Percentiles rank a stretch among this genome's conserved stretches.
Evolutionary conservation across 2,888 invertebrate species (phyloP).

Genomic region (Crematogaster levior): DNA sequence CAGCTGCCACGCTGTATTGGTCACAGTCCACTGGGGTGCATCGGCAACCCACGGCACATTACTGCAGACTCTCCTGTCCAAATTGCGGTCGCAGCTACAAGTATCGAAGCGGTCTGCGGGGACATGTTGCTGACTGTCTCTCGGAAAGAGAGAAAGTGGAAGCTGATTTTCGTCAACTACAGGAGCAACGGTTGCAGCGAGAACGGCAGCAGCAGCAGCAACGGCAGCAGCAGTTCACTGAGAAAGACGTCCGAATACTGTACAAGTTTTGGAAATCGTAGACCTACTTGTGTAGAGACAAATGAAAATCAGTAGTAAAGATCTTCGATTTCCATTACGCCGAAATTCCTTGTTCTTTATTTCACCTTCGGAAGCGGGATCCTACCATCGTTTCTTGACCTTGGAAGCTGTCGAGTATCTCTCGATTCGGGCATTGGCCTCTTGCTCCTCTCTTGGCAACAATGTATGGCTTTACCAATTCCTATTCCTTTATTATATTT

Average conservation of each 20-base stretch:
- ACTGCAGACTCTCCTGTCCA: constrained; percentile 83
- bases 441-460: neutral
- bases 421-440: neutral
- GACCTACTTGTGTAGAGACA: constrained; percentile 26
- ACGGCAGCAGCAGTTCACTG: constrained; percentile 67
- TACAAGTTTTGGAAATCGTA: constrained; percentile 81
- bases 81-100: constrained; percentile 85
- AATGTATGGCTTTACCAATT: neutral
- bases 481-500: neutral
- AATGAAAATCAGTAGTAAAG: constrained; percentile 28
- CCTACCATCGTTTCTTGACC: neutral
- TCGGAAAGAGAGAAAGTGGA: constrained; percentile 79
- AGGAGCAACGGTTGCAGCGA: constrained; percentile 61
- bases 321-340: neutral
- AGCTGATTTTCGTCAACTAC: constrained; percentile 64
- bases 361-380: neutral
- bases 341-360: neutral
- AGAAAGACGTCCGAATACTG: constrained; percentile 77
- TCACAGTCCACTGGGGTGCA: constrained; percentile 70
- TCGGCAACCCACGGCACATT: constrained; percentile 80
- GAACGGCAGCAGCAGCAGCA: constrained; percentile 22
- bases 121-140: constrained; percentile 84
- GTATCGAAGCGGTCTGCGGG: constrained; percentile 84
- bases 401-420: neutral
- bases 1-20: constrained; percentile 75